Base-by-base conservation (phyloP, 2,888 invertebrate genomes). In the Yponomeuta plumbellus region DNA sequence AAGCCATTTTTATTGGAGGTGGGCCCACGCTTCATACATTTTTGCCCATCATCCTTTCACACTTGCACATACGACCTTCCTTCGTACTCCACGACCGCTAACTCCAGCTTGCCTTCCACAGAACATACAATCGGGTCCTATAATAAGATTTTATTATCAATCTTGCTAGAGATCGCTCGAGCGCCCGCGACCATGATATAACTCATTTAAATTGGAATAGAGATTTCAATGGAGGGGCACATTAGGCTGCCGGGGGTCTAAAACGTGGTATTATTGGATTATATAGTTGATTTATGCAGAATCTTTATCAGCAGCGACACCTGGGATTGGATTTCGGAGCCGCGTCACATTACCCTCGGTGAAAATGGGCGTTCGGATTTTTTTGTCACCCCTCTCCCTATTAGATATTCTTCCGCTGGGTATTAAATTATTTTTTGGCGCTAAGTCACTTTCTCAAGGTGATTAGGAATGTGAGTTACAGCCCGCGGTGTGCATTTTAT, bases 181-280 rank as follows among this genome's bases (percentile, higher is more conserved):
- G 3, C 61, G 17, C 56, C 52, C 57, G 83, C 78, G 79, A 76
- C 85, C 83, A 86, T 88, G 87, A 87, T 88, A 89, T 90, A 89
- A 90, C 80, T 90, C 89, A 89, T 88, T 90, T 88, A 86, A 89
- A 90, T 89, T 84, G 89, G 83, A 86, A 86, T 88, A 88, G 86
- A 86, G 84, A 81, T 83, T 87, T 84, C 83, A 88, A 85, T 85
- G 84, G 84, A 13, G 13, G 71, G 84, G 71, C 80, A 86, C 88
- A 89, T 90, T 89, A 88, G 84, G 81, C 76, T 23, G 78, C 73
- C 73, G 77, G 75, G 80, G 78, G 64, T 21, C 80, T 83, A 84
- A 86, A 86, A 83, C 80, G 81, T 77, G 80, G 81, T 86, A 85
- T 85, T 89, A 91, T 89, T 84, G 88, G 88, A 90, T 89, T 89